Percentiles rank a stretch among this genome's conserved stretches.
phyloP scores from a whole-genome alignment of 2,797 vertebrate species.

The Danio choprae region DNA sequence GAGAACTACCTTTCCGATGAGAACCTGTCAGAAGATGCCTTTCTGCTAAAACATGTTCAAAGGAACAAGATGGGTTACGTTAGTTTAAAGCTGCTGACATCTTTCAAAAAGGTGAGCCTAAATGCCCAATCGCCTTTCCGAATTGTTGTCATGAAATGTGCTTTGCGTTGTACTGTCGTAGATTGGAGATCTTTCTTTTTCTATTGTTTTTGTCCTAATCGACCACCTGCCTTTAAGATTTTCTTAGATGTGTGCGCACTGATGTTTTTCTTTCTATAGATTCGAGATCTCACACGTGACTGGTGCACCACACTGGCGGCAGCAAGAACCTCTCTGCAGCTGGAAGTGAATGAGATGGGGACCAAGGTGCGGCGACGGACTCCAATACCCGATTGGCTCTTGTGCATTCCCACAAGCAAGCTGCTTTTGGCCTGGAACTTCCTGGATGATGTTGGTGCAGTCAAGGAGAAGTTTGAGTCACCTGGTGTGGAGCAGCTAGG shows the following conservation, averaged over 20 bases:
- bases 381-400: conserved; percentile 76
- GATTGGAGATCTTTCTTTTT: conserved; percentile 62
- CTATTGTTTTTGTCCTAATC: no score
- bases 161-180: not conserved
- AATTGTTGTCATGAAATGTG: not conserved
- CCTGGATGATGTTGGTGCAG: conserved; percentile 31
- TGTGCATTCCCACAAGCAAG: conserved; percentile 78
- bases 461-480: conserved; percentile 21
- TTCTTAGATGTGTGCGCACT: no score
- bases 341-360: conserved; percentile 82
- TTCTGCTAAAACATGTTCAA: conserved; percentile 80
- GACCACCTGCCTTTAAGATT: no score
- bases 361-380: conserved; percentile 80
- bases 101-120: conserved; percentile 85
- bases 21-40: conserved; percentile 76
- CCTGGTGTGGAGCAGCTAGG: conserved; percentile 43
- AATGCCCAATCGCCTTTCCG: not conserved
- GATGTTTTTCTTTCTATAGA: not conserved
- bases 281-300: conserved; percentile 76
- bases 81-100: conserved; percentile 81
- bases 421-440: conserved; percentile 81
- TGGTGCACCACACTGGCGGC: conserved; percentile 79
- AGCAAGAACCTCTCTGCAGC: conserved; percentile 73
- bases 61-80: conserved; percentile 82
- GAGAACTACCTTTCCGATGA: conserved; percentile 80